Conservation (phyloP, 2,113 vertebrate species). For the Empidonax alnorum region DNA sequence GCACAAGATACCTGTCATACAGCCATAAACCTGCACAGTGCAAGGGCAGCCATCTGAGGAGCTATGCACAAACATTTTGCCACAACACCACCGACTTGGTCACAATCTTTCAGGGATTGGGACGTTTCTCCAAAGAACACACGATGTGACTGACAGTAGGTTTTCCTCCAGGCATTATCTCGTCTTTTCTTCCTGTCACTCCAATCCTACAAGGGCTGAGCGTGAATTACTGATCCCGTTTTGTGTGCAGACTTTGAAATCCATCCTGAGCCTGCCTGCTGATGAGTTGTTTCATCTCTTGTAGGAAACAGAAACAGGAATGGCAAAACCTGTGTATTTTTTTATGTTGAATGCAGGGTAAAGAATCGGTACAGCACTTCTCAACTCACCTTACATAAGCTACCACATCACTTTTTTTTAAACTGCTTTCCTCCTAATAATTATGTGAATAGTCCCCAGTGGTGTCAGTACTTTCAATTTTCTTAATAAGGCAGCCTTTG, state of each 20-base stretch:
- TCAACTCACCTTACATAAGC: neutral
- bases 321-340: neutral
- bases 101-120: neutral
- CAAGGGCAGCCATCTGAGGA: neutral
- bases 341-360: neutral
- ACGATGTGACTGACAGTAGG: neutral
- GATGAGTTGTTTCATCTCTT: neutral
- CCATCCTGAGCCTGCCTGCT: neutral
- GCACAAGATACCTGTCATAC: neutral
- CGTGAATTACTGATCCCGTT: neutral
- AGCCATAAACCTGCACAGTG: neutral
- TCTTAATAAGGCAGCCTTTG: neutral
- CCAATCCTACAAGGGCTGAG: neutral
- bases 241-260: neutral
- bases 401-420: neutral
- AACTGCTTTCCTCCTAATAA: neutral
- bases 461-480: neutral
- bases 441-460: accelerated
- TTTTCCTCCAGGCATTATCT: neutral
- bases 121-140: neutral
- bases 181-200: neutral
- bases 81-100: neutral
- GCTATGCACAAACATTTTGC: neutral
- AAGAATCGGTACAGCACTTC: neutral
- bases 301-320: neutral